Evolutionary conservation across 2,797 vertebrate species (phyloP), one percentile per base, ranked within the genome.

Genomic region (Gambusia yucatana): DNA sequence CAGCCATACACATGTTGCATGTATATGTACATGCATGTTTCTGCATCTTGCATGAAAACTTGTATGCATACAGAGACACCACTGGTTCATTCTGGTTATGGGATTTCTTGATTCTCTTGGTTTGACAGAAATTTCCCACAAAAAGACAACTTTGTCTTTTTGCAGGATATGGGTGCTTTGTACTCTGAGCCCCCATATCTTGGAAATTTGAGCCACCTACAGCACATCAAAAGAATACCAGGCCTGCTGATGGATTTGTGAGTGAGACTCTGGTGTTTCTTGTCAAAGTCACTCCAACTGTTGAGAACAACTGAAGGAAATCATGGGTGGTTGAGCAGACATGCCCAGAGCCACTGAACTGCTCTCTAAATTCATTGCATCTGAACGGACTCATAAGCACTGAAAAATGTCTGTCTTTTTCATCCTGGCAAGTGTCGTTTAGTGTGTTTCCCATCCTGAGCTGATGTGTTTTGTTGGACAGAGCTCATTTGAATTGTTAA

Each of bases 401-500:
- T 39, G 20, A 22, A 39, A 67, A 41, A 67, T 43, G 17, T 5
- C 4, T 41, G 22, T 22, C 3, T 43, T n/a, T 67, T 43, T n/a
- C 11, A 81, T 75, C 80, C 4, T 17, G 8, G 48, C 46, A 4
- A 28, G 48, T n/a, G 33, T 28, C 46, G 65, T 36, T 73, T 43
- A n/a, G n/a, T 61, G 80, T 59, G 72, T 20, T 44, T 44, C 4
- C 48, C 63, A 13, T 47, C 41, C 55, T 79, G 9, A 11, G 59
- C 73, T 79, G 79, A 76, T 77, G 65, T 86, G 73, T 84, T 82
- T 84, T 83, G 33, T 61, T 73, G 81, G 72, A 77, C 80, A 36
- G 72, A 79, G 71, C 91, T 91, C 88, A 94, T 96, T 95, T 94
- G 91, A 95, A 93, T 94, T 93, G 95, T 91, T 94, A 94, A 94